Base-by-base conservation (phyloP, 2,888 invertebrate species). In the Carpatolechia fugitivella region DNA sequence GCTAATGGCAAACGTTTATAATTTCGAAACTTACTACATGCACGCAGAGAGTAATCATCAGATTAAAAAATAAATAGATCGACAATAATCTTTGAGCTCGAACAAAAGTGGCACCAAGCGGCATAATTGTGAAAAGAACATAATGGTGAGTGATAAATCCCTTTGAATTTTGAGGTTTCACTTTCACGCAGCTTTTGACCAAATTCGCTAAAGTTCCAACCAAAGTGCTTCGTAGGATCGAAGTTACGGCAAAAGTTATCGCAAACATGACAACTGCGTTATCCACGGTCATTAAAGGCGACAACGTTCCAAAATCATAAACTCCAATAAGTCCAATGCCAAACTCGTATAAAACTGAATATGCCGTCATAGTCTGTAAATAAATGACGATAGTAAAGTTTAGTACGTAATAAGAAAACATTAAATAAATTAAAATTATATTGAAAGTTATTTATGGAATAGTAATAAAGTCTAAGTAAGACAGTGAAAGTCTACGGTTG, bases 271-370 rank as follows among this genome's bases (percentile, higher is more conserved):
- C 60, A 1, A 80, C 73, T 1, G 84, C 80, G 14, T 80, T 86
- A 54, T 87, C 86, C 3, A 80, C 64, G 78, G 81, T 80, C 0
- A 75, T 82, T 49, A 63, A 79, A 0, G 82, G 71, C 0, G 84
- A 84, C 59, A 82, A 70, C 0, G 67, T 67, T 1, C 75, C 78
- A 52, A 80, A 81, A 60, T 87, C 85, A 52, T 80, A 79, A 10
- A 80, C 63, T 6, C 83, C 83, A 31, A 86, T 64, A 38, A 78
- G 70, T 1, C 87, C 87, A 47, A 86, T 72, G 0, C 84, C 79
- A 48, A 77, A 83, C 1, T 71, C 65, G 40, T 74, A 74, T 0
- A 69, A 60, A 1, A 79, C 65, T 3, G 13, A 14, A 1, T 14
- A 38, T 13, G 38, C 16, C 5, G 38, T 38, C 13, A 18, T 38